A percentile compares a stretch with the other conserved stretches of the same genome.
Conservation (phyloP, 2,113 vertebrate species). For the Pycnonotus jocosus region DNA sequence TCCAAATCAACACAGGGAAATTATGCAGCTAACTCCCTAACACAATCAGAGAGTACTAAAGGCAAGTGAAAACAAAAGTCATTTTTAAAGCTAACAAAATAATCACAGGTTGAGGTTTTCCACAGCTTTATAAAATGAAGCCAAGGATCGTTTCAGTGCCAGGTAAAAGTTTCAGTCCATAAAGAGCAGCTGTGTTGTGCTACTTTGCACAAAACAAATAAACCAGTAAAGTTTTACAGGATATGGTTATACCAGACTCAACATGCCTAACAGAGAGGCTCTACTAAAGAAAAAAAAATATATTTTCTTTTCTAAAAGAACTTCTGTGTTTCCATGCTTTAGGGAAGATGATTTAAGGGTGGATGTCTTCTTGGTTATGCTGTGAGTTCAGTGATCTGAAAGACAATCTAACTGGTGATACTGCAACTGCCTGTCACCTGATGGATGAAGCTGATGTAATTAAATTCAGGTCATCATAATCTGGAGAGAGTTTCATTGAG, state of each 20-base stretch:
- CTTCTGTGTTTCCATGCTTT: slow-evolving; percentile 3
- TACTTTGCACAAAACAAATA: slow-evolving; percentile 45
- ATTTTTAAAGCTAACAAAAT: slow-evolving; percentile 67
- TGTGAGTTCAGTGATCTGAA: slow-evolving; percentile 22
- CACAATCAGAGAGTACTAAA: slow-evolving; percentile 10
- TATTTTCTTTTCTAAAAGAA: slow-evolving; percentile 3
- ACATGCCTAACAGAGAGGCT: slow-evolving; percentile 23
- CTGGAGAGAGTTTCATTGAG: slow-evolving; percentile 21
- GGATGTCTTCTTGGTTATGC: slow-evolving; percentile 22
- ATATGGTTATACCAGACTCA: slow-evolving; percentile 23
- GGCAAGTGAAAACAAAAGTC: slow-evolving; percentile 52
- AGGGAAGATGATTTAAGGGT: slow-evolving; percentile 46
- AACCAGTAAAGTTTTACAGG: slow-evolving; percentile 46
- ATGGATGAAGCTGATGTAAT: slow-evolving; percentile 43
- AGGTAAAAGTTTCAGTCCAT: slow-evolving; percentile 27
- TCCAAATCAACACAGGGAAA: slow-evolving; percentile 50
- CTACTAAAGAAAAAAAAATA: slow-evolving; percentile 3
- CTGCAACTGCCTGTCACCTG: slow-evolving; percentile 40
- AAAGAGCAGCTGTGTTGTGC: slow-evolving; percentile 33
- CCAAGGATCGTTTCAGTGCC: slow-evolving; percentile 33
- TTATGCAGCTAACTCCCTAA: neutral
- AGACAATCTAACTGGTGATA: slow-evolving; percentile 21
- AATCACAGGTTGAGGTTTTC: slow-evolving; percentile 60
- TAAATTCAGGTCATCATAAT: slow-evolving; percentile 37
- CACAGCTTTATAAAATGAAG: slow-evolving; percentile 33